Evolutionary conservation across 2,888 invertebrate genomes (phyloP).

Genomic region (Zhuqinia jingwanae): DNA sequence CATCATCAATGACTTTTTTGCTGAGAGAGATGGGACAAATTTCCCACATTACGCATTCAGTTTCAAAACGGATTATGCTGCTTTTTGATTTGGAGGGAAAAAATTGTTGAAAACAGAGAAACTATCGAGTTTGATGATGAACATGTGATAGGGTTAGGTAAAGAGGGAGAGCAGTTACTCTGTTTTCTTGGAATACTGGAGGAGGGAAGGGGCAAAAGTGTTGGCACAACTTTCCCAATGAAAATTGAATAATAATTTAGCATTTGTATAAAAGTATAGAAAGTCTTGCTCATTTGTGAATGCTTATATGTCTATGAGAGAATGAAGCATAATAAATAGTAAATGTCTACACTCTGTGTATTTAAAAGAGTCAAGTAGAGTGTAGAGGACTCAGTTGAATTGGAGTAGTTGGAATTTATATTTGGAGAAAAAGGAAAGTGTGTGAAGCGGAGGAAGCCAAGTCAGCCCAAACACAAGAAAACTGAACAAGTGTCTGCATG

Average conservation of each 20-base stretch:
- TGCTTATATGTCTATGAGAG: slow-evolving; percentile 24
- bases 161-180: too few relatives aligned
- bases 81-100: neutral
- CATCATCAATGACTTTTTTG: slow-evolving; percentile 1
- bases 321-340: too few relatives aligned
- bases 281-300: slow-evolving; percentile 23
- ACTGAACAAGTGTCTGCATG: too few relatives aligned
- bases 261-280: slow-evolving; percentile 27
- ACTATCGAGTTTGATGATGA: slow-evolving; percentile 12
- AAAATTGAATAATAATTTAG: slow-evolving; percentile 64
- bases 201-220: slow-evolving; percentile 25
- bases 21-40: slow-evolving; percentile 41
- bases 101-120: neutral
- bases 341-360: too few relatives aligned
- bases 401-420: neutral
- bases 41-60: slow-evolving; percentile 45
- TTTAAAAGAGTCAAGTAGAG: too few relatives aligned
- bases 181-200: too few relatives aligned
- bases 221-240: slow-evolving; percentile 54
- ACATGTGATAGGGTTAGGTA: too few relatives aligned
- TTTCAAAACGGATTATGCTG: slow-evolving; percentile 17
- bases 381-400: neutral
- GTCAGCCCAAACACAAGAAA: neutral
- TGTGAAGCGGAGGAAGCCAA: slow-evolving; percentile 43
- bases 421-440: slow-evolving; percentile 43